Evolutionary conservation across 2,113 vertebrate species (phyloP).

Genomic region (Bubo bubo): DNA sequence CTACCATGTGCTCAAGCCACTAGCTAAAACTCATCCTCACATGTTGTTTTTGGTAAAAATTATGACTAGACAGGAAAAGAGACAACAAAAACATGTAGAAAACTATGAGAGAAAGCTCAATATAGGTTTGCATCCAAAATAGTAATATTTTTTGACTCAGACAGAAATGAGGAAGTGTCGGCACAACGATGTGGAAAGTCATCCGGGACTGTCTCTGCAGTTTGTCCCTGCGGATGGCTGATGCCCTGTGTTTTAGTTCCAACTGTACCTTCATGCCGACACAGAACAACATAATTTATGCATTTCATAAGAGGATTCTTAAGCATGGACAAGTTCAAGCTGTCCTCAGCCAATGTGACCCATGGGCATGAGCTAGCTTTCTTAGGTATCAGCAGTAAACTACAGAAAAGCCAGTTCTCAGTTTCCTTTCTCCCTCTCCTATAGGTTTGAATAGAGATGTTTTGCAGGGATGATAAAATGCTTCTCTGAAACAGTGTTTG

Average conservation of each 20-base stretch:
- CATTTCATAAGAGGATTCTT: neutral
- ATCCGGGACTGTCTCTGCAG: neutral
- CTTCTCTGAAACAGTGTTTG: neutral
- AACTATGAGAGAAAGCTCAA: neutral
- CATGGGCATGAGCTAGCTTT: neutral
- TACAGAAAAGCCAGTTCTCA: neutral
- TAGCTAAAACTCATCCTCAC: conserved; percentile 26
- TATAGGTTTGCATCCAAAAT: conserved; percentile 25
- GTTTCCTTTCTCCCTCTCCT: neutral
- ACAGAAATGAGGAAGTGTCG: conserved; percentile 28
- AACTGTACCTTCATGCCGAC: neutral
- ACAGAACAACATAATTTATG: neutral
- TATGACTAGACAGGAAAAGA: conserved; percentile 63
- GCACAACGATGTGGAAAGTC: conserved; percentile 28
- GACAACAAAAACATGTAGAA: conserved; percentile 47
- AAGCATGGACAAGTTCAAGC: neutral
- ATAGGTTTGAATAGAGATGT: neutral
- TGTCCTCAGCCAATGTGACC: neutral
- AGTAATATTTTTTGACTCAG: conserved; percentile 27
- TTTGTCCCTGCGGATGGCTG: neutral
- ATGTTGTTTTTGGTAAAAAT: conserved; percentile 60
- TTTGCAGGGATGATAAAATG: neutral
- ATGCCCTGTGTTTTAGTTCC: neutral
- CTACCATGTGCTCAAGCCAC: conserved; percentile 34
- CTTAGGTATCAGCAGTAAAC: neutral